Evolutionary conservation across 1,140 invertebrate genomes (phyloP).

Genomic region (Lineus longissimus): DNA sequence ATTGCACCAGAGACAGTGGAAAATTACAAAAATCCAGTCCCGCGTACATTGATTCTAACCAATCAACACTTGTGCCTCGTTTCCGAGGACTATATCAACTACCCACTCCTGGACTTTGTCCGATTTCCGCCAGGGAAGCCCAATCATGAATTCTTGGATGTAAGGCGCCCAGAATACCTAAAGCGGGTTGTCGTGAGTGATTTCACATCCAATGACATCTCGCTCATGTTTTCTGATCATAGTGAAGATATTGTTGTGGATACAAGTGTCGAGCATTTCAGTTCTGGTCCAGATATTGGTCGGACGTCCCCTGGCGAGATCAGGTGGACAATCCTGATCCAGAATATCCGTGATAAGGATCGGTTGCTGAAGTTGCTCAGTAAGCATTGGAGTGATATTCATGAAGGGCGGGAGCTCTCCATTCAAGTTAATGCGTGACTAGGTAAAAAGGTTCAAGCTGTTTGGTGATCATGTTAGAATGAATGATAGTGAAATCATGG

Average conservation of each 20-base stretch:
- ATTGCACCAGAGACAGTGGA: conserved; percentile 13
- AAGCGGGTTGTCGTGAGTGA: conserved; percentile 31
- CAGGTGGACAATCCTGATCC: conserved; percentile 30
- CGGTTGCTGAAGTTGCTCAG: conserved; percentile 39
- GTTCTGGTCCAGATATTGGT: conserved; percentile 21
- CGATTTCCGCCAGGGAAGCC: conserved; percentile 39
- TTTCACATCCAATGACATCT: conserved; percentile 21
- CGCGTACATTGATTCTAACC: conserved; percentile 43
- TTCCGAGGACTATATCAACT: conserved; percentile 45
- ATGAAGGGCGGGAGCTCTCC: conserved; percentile 15
- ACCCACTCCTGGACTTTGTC: conserved; percentile 50
- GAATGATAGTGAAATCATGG: too few species aligned
- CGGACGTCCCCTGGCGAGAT: conserved; percentile 33
- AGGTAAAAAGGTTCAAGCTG: too few species aligned
- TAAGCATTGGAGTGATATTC: conserved; percentile 40
- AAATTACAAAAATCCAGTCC: conserved; percentile 9
- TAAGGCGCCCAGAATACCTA: conserved; percentile 37
- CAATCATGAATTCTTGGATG: conserved; percentile 35
- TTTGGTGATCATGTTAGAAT: too few species aligned
- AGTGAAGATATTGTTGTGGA: conserved; percentile 43
- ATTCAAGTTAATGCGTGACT: conserved; percentile 4
- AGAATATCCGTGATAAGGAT: conserved; percentile 36
- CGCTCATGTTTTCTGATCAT: conserved; percentile 45
- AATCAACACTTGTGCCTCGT: conserved; percentile 37
- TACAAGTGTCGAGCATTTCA: conserved; percentile 39